Conservation (phyloP, 1,140 invertebrate genomes). For the Diabrotica undecimpunctata region DNA sequence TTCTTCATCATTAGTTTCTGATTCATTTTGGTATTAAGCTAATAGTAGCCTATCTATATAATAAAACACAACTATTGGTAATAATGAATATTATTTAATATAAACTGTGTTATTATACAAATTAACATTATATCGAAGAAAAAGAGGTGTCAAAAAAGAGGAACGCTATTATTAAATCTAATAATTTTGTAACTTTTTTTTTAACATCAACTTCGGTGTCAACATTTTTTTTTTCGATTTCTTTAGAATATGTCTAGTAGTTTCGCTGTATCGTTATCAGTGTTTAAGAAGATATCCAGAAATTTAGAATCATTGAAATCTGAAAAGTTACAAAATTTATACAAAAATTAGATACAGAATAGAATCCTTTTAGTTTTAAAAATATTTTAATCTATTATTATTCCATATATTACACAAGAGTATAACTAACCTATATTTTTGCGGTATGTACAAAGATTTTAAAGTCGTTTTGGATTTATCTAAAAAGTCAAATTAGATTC, state of each 20-base stretch:
- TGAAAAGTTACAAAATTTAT: constrained; percentile 22
- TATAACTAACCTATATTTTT: too few relatives aligned
- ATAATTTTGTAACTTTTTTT: constrained; percentile 21
- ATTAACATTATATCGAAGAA: constrained; percentile 14
- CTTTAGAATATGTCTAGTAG: constrained; percentile 19
- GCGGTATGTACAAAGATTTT: too few relatives aligned
- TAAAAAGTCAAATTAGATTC: too few relatives aligned
- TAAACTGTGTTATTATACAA: constrained; percentile 16
- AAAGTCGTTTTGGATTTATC: too few relatives aligned
- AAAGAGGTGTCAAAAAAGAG: constrained; percentile 12
- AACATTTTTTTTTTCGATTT: constrained; percentile 17
- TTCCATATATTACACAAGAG: too few relatives aligned
- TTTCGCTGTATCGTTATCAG: constrained; percentile 15
- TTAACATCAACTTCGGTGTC: constrained; percentile 9
- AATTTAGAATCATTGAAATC: constrained; percentile 9
- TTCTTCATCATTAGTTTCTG: too few relatives aligned
- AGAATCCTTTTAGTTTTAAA: neutral
- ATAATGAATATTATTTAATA: constrained; percentile 17
- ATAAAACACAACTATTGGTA: constrained; percentile 9
- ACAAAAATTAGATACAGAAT: neutral
- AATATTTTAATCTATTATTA: too few relatives aligned
- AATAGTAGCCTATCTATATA: neutral
- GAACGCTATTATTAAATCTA: constrained; percentile 1
- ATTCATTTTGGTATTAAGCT: too few relatives aligned
- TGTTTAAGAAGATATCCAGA: constrained; percentile 9